A percentile compares a stretch with the other conserved stretches of the same genome.
These are phyloP conservation scores for Anorthoa munda DNA, from an alignment of 2,888 invertebrate genomes.

Conservation along the genomic window DNA sequence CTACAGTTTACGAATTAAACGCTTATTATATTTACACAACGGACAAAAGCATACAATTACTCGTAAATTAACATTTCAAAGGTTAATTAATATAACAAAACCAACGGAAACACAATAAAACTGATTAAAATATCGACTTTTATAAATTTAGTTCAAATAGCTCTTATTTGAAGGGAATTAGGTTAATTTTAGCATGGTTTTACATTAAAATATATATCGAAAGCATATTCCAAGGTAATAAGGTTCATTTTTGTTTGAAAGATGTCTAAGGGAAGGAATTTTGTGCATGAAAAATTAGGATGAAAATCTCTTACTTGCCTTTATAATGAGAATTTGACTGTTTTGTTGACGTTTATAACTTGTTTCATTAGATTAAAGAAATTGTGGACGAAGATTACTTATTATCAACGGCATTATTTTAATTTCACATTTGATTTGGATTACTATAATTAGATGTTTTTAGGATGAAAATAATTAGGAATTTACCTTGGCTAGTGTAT, in stretches of 20 bases:
- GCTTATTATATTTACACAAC: slow-evolving; percentile 7
- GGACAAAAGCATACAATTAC: slow-evolving; percentile 23
- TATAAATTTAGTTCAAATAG: background rate
- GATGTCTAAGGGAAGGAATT: background rate
- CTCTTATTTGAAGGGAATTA: background rate
- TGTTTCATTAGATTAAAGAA: slow-evolving; percentile 12
- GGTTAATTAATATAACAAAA: slow-evolving; percentile 32
- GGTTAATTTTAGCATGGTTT: slow-evolving; percentile 15
- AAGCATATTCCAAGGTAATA: background rate
- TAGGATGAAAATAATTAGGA: no score
- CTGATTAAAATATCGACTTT: slow-evolving; percentile 40
- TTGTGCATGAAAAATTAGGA: slow-evolving; percentile 13
- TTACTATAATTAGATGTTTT: background rate
- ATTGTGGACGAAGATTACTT: slow-evolving; percentile 34
- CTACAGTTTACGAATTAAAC: background rate
- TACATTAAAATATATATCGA: background rate
- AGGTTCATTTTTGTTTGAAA: slow-evolving; percentile 2
- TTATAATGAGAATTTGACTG: slow-evolving; percentile 36
- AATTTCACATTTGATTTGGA: slow-evolving; percentile 23
- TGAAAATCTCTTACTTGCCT: slow-evolving; percentile 25
- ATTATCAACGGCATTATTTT: background rate
- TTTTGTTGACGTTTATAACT: slow-evolving; percentile 39
- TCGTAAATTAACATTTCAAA: slow-evolving; percentile 32
- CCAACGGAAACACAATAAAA: slow-evolving; percentile 32
- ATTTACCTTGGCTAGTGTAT: no score